Base-by-base conservation (phyloP, 2,113 vertebrate species). In the Rhodinocichla rosea region DNA sequence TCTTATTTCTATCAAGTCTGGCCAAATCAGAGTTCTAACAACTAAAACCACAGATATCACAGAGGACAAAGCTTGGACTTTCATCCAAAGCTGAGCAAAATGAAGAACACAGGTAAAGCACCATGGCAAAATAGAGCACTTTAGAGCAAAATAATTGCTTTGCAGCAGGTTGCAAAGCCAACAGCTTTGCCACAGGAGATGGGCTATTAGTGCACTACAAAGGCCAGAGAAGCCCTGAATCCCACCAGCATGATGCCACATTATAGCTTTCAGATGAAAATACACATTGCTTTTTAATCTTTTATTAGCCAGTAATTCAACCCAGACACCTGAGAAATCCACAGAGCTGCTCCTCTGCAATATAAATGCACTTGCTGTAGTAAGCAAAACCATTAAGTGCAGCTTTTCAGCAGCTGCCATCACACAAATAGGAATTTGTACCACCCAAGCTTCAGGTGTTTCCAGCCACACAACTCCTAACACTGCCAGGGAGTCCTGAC, bases 271-370 rank as follows among this genome's bases (percentile, higher is more conserved):
- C 65, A 80, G 88, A 85, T 76, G 40, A 83, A 94, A 95, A 92
- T 37, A 67, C 28, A 65, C 49, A 39, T 69, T 68, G 74, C 67
- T 53, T 56, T 78, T 89, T 79, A 89, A 94, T 95, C 65, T 86
- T 96, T 96, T 95, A 97, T 95, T 55, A 93, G 77, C 37, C 80
- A 35, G 57, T 74, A 88, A 93, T 69, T 80, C 67, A 84, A 91
- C 26, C 45, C 74, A 94, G 86, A 81, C 79, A 90, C 76, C 73
- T 15, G 40, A 95, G 77, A 89, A 94, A 87, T 59, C 40, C 91
- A 94, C 6, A 90, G 57, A 63, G 60, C 68, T 79, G 64, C 65
- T 89, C 40, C 70, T 83, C 77, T 57, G 70, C 74, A 69, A 53
- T 40, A 82, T 10, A 91, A 87, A 87, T 11, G 19, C 55, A 71